A percentile compares a stretch with the other conserved stretches of the same genome.
phyloP scores from a whole-genome alignment of 2,888 invertebrate genomes.

The Cataglyphis livida region DNA sequence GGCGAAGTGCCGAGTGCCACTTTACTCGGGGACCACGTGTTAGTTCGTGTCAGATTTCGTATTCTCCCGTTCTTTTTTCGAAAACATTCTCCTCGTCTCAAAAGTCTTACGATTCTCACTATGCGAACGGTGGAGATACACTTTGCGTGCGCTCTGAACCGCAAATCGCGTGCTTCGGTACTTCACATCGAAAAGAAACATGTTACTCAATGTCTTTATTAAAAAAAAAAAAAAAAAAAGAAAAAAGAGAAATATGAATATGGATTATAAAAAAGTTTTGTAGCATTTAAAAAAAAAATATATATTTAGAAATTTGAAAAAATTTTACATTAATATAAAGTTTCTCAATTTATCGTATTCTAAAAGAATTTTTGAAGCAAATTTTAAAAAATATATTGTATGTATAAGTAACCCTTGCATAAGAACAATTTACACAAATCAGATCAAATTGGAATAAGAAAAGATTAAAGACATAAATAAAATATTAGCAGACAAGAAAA shows the following conservation, averaged over 20 bases:
- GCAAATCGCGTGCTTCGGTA: neutral
- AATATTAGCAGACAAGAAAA: neutral
- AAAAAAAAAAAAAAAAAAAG: neutral
- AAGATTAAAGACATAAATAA: neutral
- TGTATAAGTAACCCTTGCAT: neutral
- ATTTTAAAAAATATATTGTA: neutral
- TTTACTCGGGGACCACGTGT: conserved; percentile 66
- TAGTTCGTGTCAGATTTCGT: conserved; percentile 67
- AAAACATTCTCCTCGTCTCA: conserved; percentile 38
- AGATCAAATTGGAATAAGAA: neutral
- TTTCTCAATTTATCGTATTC: neutral
- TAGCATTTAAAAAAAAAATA: neutral
- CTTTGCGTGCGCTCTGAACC: neutral
- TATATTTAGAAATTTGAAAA: neutral
- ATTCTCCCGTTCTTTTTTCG: conserved; percentile 49
- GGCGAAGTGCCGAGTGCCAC: conserved; percentile 65
- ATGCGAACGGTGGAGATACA: neutral
- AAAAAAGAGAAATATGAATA: neutral
- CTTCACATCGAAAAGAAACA: neutral
- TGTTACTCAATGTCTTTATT: neutral
- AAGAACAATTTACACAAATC: neutral
- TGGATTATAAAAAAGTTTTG: neutral
- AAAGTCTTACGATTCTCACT: conserved; percentile 38
- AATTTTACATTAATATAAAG: neutral
- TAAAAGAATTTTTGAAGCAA: neutral